Evolutionary conservation across 92 coral and sea anemone species (phyloP), one percentile per base, ranked within the genome.

Genomic region (Umimayanthus kanabou): DNA sequence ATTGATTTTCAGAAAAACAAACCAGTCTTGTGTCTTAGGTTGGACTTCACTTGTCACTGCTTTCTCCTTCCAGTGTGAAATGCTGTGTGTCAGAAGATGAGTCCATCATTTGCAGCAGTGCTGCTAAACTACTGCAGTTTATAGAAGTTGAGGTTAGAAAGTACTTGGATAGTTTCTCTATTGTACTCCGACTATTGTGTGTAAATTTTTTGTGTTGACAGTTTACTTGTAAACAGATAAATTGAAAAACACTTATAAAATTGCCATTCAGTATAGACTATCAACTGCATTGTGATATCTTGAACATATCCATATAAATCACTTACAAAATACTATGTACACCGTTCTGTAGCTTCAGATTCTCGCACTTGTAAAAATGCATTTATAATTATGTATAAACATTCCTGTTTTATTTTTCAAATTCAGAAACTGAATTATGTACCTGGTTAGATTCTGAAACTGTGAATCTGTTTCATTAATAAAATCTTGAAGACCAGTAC

Each of bases 111-210:
- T 93, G 94, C 42, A 90, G 96, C 89, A 91, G 90, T 87, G 79
- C 95, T 26, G 88, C 96, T 75, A 93, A 94, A 85, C 77, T 96
- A 11, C 85, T 96, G 80, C 96, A 96, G 89, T 92, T 86, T 76
- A 81, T 94, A 78, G 96, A 96, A 30, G 65, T 93, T 83, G 88
- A 96, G 96, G 98, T 96, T 2, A 77, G 47, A 50, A 53, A 18
- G 1, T 20, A 1, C 25, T 61, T 61, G 15, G 37, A 22, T 23
- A 61, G n/a, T 61, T 61, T 23, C 4, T 33, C 37, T 33, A 33
- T 33, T 33, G 37, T 33, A 33, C 37, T 33, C 37, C 2, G 0
- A 0, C 2, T 47, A 8, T 47, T 47, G 14, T 47, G 13, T 6
- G 53, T 6, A 47, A 0, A 8, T 57, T 16, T 57, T 23, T 57